phyloP scores from a whole-genome alignment of 2,888 invertebrate genomes.

The Acrobasis repandana region DNA sequence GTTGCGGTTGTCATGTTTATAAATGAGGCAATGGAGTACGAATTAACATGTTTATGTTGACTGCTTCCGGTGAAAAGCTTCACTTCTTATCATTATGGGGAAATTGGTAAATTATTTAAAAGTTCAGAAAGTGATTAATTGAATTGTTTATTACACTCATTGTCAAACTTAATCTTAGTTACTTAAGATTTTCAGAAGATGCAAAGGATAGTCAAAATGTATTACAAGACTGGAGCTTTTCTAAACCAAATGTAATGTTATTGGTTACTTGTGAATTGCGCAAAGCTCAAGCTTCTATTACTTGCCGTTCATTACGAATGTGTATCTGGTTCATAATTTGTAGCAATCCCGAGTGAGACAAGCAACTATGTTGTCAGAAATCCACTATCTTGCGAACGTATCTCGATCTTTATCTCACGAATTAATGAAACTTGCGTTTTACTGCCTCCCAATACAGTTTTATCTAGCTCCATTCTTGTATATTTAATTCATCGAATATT shows the following conservation, averaged over 20 bases:
- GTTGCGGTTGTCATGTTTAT: not conserved
- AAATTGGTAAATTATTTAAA: not conserved
- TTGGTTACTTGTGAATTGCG: not conserved
- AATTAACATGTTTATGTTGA: not conserved
- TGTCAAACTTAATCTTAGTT: no score
- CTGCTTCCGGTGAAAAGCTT: not conserved
- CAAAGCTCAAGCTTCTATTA: not conserved
- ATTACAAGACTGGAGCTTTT: no score
- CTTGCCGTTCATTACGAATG: conserved; percentile 4
- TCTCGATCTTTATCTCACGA: conserved; percentile 21
- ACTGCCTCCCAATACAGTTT: conserved; percentile 11
- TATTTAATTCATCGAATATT: conserved; percentile 20
- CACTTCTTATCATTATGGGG: not conserved
- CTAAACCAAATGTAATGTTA: no score
- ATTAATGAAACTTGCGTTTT: conserved; percentile 22
- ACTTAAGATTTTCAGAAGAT: no score
- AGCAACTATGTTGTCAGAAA: conserved; percentile 17
- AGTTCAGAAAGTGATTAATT: not conserved
- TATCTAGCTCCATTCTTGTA: conserved; percentile 8
- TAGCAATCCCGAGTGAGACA: conserved; percentile 7
- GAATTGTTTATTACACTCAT: not conserved
- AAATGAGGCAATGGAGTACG: not conserved
- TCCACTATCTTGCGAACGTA: conserved; percentile 5
- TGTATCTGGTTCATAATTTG: conserved; percentile 12
- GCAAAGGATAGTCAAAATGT: no score